phyloP scores from a whole-genome alignment of 1,140 invertebrate species.

The Drosophila rufa region DNA sequence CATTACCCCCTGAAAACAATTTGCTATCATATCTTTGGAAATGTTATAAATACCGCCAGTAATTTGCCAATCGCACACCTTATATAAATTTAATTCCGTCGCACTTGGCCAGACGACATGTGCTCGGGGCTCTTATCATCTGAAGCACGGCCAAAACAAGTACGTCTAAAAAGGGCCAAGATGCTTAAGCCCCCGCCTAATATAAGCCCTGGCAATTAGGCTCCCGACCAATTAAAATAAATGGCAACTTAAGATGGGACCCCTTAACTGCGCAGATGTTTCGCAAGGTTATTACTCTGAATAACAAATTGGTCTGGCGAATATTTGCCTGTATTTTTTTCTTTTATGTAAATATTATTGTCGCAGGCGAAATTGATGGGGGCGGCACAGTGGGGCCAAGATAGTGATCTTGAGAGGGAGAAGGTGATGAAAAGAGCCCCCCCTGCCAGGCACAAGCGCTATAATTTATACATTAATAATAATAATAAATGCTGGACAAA shows the following conservation, averaged over 20 bases:
- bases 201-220: constrained; percentile 39
- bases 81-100: constrained; percentile 58
- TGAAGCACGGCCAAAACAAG: constrained; percentile 1
- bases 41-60: constrained; percentile 50
- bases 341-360: constrained; percentile 77
- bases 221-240: constrained; percentile 63
- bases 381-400: constrained; percentile 27
- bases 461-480: constrained; percentile 59
- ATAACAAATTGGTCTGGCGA: constrained; percentile 68
- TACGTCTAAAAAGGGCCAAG: not conserved
- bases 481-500: constrained; percentile 59
- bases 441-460: constrained; percentile 24
- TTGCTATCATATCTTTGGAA: constrained; percentile 59
- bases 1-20: constrained; percentile 4
- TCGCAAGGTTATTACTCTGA: constrained; percentile 40
- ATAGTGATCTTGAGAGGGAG: constrained; percentile 1
- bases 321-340: constrained; percentile 37
- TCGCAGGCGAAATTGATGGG: constrained; percentile 48
- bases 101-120: constrained; percentile 42
- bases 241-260: constrained; percentile 46
- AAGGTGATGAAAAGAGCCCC: constrained; percentile 8
- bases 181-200: constrained; percentile 7
- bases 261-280: constrained; percentile 44
- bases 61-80: constrained; percentile 67
- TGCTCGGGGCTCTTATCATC: constrained; percentile 44